These are phyloP conservation scores for Blera fallax DNA, from an alignment of 2,888 invertebrate genomes.

Conservation along the genomic window DNA sequence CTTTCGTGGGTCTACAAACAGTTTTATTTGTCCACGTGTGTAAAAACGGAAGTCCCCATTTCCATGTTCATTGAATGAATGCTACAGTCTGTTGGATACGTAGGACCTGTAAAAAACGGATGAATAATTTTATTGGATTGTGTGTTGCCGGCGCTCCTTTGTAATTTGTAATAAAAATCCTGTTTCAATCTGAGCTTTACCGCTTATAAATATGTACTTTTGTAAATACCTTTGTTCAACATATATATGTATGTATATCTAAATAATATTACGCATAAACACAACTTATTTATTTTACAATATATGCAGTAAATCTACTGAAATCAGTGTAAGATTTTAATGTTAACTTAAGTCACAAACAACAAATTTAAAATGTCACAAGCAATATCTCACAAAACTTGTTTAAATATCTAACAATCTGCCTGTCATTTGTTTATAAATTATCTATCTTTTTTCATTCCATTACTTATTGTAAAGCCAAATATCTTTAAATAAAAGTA, in stretches of 20 bases:
- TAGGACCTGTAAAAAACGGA: no score
- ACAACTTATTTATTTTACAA: constrained; percentile 4
- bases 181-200: background rate
- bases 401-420: background rate
- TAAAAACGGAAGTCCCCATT: no score
- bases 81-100: no score
- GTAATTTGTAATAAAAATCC: no score
- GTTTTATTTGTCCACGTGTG: no score
- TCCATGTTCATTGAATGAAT: no score
- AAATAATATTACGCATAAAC: background rate
- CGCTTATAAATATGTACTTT: no score
- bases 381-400: constrained; percentile 6
- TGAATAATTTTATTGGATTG: no score
- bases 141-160: no score
- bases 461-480: constrained; percentile 43
- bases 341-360: constrained; percentile 7
- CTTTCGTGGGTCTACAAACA: no score
- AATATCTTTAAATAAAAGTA: constrained; percentile 27
- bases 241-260: no score
- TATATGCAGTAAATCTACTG: background rate
- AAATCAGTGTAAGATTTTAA: background rate
- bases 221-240: background rate
- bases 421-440: constrained; percentile 1
- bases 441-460: constrained; percentile 31
- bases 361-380: constrained; percentile 7